Conservation (phyloP, 2,113 vertebrate species). For the Tragelaphus imberbis region DNA sequence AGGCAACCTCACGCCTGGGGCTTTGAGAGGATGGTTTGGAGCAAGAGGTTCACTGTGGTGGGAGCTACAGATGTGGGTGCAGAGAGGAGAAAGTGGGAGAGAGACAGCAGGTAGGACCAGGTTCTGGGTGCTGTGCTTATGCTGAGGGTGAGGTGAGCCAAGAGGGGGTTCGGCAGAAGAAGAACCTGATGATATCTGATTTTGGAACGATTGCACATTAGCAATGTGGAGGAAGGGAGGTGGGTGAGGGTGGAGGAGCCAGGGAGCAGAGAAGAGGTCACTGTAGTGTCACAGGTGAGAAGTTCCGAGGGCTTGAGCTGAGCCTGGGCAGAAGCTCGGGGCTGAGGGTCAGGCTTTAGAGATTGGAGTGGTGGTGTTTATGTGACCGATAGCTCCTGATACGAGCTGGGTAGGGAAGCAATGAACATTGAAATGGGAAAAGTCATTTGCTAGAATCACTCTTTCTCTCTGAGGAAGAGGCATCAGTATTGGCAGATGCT, state of each 20-base stretch:
- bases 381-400: background rate
- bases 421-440: background rate
- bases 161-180: too few relatives aligned
- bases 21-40: background rate
- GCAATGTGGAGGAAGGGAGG: background rate
- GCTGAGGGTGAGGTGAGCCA: background rate
- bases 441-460: background rate
- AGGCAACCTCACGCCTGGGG: too few relatives aligned
- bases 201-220: accelerated
- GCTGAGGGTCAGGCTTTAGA: background rate
- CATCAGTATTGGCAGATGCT: background rate
- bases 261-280: background rate
- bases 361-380: background rate
- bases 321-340: background rate
- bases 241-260: too few relatives aligned
- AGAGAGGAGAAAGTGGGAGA: background rate
- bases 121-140: too few relatives aligned
- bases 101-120: background rate
- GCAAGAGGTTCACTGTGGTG: background rate
- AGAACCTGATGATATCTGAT: too few relatives aligned
- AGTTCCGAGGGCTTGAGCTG: accelerated
- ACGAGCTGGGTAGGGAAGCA: background rate
- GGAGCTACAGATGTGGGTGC: background rate
- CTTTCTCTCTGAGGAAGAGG: background rate
- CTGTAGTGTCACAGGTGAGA: background rate